Base-by-base conservation (phyloP, 2,797 vertebrate genomes). In the Sebastes steindachneri region DNA sequence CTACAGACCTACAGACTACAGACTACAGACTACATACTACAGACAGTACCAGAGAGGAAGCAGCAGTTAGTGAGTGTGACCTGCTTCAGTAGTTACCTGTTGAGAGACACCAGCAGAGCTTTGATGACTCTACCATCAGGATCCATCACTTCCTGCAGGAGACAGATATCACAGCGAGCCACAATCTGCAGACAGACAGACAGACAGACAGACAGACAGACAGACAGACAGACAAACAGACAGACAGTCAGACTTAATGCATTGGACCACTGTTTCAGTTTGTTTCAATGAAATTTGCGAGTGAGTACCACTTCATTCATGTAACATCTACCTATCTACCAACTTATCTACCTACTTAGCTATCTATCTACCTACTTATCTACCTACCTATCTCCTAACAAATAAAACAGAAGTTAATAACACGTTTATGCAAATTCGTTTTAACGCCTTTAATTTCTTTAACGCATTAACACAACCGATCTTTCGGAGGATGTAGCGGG, bases 141-240 rank as follows among this genome's bases (percentile, higher is more conserved):
- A 63, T 93, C 92, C 6, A 62, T 73, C 7, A 95, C 92, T 0
- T 87, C 62, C 83, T 89, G 92, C 29, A 95, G 80, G 31, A 94
- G 80, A 29, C 60, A 72, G 79, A 95, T 82, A 3, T 93, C 89
- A 79, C 88, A 95, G 37, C 89, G 91, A 21, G 84, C 64, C 68
- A 92, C 45, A 1, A 95, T 15, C 94, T 95, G 73, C 55, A 80
- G 14, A 64, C 35, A 35, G 33, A 11, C 15, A 72, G 9, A 53
- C 0, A 58, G 14, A 65, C 8, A 75, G 12, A 64, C 31, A 33
- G 10, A 4, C 55, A 80, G 1, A 53, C 8, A 75, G 9, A 57
- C 33, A 14, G 19, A 37, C 8, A 73, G 1, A 17, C 37, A 59
- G 48, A 51, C 28, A 41, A n/a, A 17, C 3, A 11, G n/a, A 4